Conservation (phyloP, 2,888 invertebrate genomes). For the Dione vanillae region DNA sequence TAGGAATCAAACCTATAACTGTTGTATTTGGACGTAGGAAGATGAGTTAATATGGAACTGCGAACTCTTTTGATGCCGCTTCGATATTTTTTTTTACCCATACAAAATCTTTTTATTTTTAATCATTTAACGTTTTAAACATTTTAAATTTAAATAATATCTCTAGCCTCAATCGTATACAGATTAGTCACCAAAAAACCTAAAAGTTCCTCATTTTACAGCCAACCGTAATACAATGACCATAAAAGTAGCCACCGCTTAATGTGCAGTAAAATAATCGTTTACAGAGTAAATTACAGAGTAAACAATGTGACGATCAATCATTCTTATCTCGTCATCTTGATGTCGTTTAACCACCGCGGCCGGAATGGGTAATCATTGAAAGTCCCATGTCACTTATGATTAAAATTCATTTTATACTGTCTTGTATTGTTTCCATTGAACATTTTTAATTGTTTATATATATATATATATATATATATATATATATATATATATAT, state of each 20-base stretch:
- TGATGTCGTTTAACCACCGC: conserved; percentile 26
- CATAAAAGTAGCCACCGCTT: conserved; percentile 34
- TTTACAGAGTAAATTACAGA: conserved; percentile 39
- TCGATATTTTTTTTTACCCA: no score
- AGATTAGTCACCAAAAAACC: neutral
- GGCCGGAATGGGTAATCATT: conserved; percentile 38
- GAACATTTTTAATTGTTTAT: neutral
- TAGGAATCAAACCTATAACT: no score
- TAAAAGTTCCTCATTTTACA: conserved; percentile 15
- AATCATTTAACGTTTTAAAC: no score
- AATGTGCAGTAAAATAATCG: conserved; percentile 36
- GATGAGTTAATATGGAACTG: no score
- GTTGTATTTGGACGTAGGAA: no score
- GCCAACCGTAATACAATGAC: conserved; percentile 35
- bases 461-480: no score
- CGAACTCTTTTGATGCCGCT: no score
- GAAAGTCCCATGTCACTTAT: conserved; percentile 27
- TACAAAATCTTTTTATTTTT: no score
- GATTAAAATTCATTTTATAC: conserved; percentile 19
- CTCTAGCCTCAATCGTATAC: no score
- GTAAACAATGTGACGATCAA: conserved; percentile 43
- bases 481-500: no score
- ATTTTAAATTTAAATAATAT: no score
- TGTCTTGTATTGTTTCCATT: neutral
- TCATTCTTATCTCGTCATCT: conserved; percentile 41